These are phyloP conservation scores for Oxyura jamaicensis DNA, from an alignment of 2,113 vertebrate species.

Conservation along the genomic window DNA sequence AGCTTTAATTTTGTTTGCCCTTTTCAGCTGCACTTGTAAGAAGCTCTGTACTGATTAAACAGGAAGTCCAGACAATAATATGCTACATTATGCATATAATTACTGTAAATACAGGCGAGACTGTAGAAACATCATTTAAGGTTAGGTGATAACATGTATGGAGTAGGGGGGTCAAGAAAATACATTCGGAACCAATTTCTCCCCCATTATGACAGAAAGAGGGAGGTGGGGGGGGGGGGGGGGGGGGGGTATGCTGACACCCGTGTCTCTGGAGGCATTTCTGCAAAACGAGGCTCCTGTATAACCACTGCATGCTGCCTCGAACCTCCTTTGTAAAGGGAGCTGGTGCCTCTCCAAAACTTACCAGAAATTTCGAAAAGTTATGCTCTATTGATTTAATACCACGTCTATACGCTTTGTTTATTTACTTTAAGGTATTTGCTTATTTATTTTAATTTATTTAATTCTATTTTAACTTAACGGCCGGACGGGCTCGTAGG, in stretches of 20 bases:
- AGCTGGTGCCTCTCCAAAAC: slow-evolving; percentile 37
- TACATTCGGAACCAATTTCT: slow-evolving; percentile 81
- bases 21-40: slow-evolving; percentile 87
- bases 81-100: slow-evolving; percentile 87
- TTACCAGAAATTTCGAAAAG: slow-evolving; percentile 4
- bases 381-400: not conserved
- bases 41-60: slow-evolving; percentile 83
- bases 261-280: slow-evolving; percentile 24
- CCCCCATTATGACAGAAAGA: slow-evolving; percentile 62
- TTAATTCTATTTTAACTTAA: not conserved
- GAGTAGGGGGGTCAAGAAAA: slow-evolving; percentile 78
- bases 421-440: not conserved
- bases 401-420: not conserved
- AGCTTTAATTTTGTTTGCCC: slow-evolving; percentile 88
- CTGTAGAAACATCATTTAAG: slow-evolving; percentile 81
- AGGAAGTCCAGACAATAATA: slow-evolving; percentile 86
- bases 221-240: not conserved
- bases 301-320: not conserved
- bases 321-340: slow-evolving; percentile 18
- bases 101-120: slow-evolving; percentile 83
- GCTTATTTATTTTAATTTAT: not conserved
- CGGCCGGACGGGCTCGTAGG: not conserved
- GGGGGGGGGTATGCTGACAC: not conserved
- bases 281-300: not conserved
- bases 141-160: slow-evolving; percentile 78